Evolutionary conservation across 2,797 vertebrate genomes (phyloP), one percentile per base, ranked within the genome.

Genomic region (Gadopsis marmoratus): DNA sequence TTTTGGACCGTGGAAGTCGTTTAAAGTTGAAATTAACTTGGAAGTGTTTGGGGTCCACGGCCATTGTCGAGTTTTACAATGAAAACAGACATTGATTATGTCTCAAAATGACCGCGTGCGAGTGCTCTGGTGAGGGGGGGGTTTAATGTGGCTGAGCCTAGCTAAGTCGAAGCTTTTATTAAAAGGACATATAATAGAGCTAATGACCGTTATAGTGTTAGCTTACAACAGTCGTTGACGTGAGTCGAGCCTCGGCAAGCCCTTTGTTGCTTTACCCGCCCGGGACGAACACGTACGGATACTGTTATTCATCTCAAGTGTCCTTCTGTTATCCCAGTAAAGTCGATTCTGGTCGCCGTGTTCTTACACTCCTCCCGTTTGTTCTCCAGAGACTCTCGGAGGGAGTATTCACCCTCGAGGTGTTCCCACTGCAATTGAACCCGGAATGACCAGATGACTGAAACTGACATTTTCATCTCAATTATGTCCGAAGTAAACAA

Each of bases 211-310:
- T 23, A 5, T 16, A 29, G 12, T 4, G 29, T 41, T 64, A 9
- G 56, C 68, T 64, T 23, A 0, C 19, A 59, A 4, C 74, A 14
- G 67, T 29, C 23, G 71, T 45, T 45, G 16, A 19, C 35, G 61
- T 51, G 0, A 33, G 48, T 26, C 19, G 4, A 59, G 75, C 60
- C 29, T 60, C 31, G 21, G 56, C 89, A 80, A 78, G 81, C 81
- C 82, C 90, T 90, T 92, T 92, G 91, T 92, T 90, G 70, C 63
- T 68, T 56, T 62, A 1, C 68, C 74, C 81, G 74, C 82, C 70
- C n/a, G 3, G 19, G 71, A 61, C 76, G 53, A 47, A 71, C 29
- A 45, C 59, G 17, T 63, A 54, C 74, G 56, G 41, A 71, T 29
- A 53, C 55, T 58, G 21, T 31, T 8, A 54, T 41, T 73, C 74